A percentile compares a stretch with the other conserved stretches of the same genome.
Conservation (phyloP, 2,888 invertebrate genomes). For the Dastarcus helophoroides region DNA sequence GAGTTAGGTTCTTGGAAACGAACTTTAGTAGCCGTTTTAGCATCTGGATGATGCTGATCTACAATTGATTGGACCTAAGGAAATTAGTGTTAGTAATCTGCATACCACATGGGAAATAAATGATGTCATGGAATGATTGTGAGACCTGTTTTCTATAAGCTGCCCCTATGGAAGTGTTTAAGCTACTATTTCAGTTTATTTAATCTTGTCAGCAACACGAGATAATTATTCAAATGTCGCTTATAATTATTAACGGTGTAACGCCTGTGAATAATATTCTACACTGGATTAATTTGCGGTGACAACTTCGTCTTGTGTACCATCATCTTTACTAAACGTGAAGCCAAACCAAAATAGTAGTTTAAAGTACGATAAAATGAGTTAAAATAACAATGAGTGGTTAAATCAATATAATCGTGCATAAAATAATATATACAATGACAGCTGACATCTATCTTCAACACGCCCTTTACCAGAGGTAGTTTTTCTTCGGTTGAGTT, state of each 20-base stretch:
- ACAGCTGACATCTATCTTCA: constrained; percentile 19
- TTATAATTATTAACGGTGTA: too few relatives aligned
- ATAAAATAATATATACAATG: constrained; percentile 22
- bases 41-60: constrained; percentile 73
- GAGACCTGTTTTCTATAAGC: too few relatives aligned
- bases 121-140: not conserved
- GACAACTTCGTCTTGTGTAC: too few relatives aligned
- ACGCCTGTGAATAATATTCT: too few relatives aligned
- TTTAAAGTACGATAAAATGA: not conserved
- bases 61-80: constrained; percentile 85
- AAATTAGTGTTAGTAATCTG: constrained; percentile 5
- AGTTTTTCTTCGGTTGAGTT: constrained; percentile 83
- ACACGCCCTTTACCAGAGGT: constrained; percentile 66
- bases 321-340: too few relatives aligned
- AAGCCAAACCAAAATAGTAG: too few relatives aligned
- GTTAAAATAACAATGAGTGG: constrained; percentile 2
- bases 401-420: constrained; percentile 23
- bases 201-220: too few relatives aligned
- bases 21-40: constrained; percentile 71
- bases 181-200: too few relatives aligned
- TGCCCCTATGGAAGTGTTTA: too few relatives aligned
- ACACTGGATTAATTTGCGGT: too few relatives aligned
- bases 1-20: constrained; percentile 69
- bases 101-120: not conserved
- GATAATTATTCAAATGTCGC: too few relatives aligned